Percentiles rank a stretch among this genome's conserved stretches.
These are phyloP conservation scores for Penaeus monodon DNA, from an alignment of 2,888 invertebrate genomes.

Conservation along the genomic window DNA sequence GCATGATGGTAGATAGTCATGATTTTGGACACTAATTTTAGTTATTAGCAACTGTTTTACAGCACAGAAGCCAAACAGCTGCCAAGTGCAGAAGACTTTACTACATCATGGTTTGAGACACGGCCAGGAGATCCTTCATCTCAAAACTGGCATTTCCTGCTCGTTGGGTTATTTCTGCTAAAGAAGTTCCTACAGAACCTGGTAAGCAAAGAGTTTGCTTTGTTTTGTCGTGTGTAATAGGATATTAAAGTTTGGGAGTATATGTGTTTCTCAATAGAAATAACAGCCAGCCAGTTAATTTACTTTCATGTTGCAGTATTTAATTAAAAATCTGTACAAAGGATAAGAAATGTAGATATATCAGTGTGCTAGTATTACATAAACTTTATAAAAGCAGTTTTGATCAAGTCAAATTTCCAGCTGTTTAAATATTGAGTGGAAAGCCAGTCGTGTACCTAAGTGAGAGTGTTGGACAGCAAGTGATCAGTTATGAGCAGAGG, in stretches of 20 bases:
- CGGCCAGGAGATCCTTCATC: conserved; percentile 78
- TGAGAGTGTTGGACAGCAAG: conserved; percentile 70
- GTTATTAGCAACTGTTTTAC: background rate
- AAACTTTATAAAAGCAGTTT: too few species aligned
- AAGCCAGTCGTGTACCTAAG: conserved; percentile 74
- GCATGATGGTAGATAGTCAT: too few species aligned
- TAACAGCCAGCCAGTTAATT: too few species aligned
- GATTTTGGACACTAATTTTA: too few species aligned
- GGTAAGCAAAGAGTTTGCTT: conserved; percentile 66
- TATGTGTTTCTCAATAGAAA: background rate
- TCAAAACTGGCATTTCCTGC: conserved; percentile 82
- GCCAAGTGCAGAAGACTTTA: conserved; percentile 54
- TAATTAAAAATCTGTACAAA: too few species aligned
- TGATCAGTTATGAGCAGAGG: conserved; percentile 69
- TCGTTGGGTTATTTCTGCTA: conserved; percentile 75
- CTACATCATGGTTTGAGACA: conserved; percentile 73
- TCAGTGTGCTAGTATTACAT: too few species aligned
- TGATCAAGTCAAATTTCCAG: conserved; percentile 22
- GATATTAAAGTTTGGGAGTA: background rate
- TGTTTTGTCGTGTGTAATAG: too few species aligned
- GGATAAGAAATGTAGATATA: too few species aligned
- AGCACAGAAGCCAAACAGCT: conserved; percentile 54
- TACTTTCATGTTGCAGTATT: too few species aligned
- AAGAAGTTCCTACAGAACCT: conserved; percentile 70
- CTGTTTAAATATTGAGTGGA: conserved; percentile 70